Evolutionary conservation across 2,113 vertebrate species (phyloP).

Genomic region (Tylochromis polylepis): DNA sequence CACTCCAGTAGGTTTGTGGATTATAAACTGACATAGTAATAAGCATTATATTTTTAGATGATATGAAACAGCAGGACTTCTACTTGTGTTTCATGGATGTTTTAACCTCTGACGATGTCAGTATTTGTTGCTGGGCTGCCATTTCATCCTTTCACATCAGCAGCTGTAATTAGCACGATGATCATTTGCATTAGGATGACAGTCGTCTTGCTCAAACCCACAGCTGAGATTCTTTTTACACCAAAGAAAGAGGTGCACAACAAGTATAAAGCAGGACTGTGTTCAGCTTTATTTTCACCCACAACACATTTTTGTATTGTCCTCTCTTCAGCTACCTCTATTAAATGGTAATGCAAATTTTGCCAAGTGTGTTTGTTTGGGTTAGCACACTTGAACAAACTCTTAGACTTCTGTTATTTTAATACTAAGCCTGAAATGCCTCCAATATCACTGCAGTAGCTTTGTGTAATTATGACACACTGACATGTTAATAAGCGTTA

Average conservation of each 20-base stretch:
- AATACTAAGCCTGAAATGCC: background rate
- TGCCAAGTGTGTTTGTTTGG: background rate
- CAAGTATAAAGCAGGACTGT: background rate
- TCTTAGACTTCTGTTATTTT: background rate
- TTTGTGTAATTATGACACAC: background rate
- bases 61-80: background rate
- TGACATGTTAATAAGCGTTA: background rate
- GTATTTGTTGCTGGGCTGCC: background rate
- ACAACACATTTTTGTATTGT: background rate
- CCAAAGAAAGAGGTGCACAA: background rate
- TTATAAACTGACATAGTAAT: background rate
- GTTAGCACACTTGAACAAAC: background rate
- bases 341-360: background rate
- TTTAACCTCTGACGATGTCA: background rate
- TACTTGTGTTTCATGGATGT: conserved; percentile 3
- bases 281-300: background rate
- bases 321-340: background rate
- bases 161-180: background rate
- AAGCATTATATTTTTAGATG: conserved; percentile 22
- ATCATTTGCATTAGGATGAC: background rate
- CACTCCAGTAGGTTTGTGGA: background rate
- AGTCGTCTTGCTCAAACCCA: background rate
- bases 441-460: background rate
- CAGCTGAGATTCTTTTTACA: background rate
- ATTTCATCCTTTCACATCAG: background rate